Conservation (phyloP, 2,797 vertebrate species). For the Labroides dimidiatus region DNA sequence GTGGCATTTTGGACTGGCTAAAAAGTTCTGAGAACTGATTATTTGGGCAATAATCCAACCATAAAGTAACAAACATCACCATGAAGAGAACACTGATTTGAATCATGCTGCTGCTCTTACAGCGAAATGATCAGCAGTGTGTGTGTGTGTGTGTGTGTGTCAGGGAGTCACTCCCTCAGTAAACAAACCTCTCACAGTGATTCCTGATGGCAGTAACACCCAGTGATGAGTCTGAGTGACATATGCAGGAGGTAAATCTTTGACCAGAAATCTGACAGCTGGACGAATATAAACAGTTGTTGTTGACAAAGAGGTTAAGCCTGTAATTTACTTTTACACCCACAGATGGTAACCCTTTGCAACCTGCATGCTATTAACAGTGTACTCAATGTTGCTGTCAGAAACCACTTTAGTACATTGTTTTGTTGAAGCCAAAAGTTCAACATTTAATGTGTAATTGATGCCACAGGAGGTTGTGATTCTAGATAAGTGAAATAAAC, state of each 20-base stretch:
- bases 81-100: conserved; percentile 29
- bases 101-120: conserved; percentile 5
- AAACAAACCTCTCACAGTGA: conserved; percentile 13
- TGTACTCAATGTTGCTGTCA: conserved; percentile 11
- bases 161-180: conserved; percentile 19
- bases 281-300: conserved; percentile 1
- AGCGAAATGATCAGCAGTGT: too few species aligned
- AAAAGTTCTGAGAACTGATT: too few species aligned
- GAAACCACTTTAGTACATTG: neutral
- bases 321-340: neutral
- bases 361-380: neutral
- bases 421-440: conserved; percentile 10
- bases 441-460: conserved; percentile 29
- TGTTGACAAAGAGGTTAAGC: neutral
- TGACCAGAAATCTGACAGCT: neutral
- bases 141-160: conserved; percentile 7
- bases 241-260: neutral
- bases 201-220: conserved; percentile 8
- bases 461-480: conserved; percentile 16
- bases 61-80: too few species aligned
- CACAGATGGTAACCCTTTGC: neutral
- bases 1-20: too few species aligned
- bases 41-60: too few species aligned
- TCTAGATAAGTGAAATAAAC: conserved; percentile 10
- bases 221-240: too few species aligned